Evolutionary conservation across 1,140 invertebrate genomes (phyloP).

Genomic region (Pseudomyrmex cubaensis): DNA sequence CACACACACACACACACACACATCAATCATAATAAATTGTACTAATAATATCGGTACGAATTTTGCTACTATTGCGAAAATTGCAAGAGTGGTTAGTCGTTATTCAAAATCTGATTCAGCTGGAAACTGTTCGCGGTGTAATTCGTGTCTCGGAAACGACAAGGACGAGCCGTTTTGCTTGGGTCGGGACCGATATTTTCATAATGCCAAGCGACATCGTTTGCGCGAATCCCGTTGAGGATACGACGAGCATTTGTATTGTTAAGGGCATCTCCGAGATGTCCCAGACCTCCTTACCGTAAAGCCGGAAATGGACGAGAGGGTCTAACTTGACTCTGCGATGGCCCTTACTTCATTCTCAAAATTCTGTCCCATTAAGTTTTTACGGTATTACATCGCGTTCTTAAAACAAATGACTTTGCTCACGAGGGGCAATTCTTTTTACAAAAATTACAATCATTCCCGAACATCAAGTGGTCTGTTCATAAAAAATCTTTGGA

Average conservation of each 20-base stretch:
- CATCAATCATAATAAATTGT: neutral
- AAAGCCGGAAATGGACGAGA: constrained; percentile 64
- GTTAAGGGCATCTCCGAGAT: constrained; percentile 69
- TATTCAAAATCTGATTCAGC: constrained; percentile 40
- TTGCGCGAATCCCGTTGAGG: constrained; percentile 63
- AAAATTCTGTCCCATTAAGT: constrained; percentile 68
- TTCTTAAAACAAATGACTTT: no score
- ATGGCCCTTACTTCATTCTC: constrained; percentile 25
- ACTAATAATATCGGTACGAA: constrained; percentile 9
- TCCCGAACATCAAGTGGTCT: neutral
- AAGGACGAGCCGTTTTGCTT: constrained; percentile 56
- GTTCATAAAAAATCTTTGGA: neutral
- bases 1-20: no score
- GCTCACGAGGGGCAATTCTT: no score
- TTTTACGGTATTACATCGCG: constrained; percentile 12
- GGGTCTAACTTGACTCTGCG: constrained; percentile 40
- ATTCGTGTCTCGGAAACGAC: constrained; percentile 61
- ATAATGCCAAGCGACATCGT: constrained; percentile 68
- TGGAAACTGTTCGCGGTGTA: constrained; percentile 74
- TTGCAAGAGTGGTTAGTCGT: constrained; percentile 26
- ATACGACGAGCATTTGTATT: constrained; percentile 69
- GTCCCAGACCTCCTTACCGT: constrained; percentile 58
- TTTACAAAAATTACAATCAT: no score
- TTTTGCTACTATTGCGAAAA: constrained; percentile 40
- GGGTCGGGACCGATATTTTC: constrained; percentile 69